Evolutionary conservation across 1,140 invertebrate genomes (phyloP), one percentile per base, ranked within the genome.

Genomic region (Atta cephalotes): DNA sequence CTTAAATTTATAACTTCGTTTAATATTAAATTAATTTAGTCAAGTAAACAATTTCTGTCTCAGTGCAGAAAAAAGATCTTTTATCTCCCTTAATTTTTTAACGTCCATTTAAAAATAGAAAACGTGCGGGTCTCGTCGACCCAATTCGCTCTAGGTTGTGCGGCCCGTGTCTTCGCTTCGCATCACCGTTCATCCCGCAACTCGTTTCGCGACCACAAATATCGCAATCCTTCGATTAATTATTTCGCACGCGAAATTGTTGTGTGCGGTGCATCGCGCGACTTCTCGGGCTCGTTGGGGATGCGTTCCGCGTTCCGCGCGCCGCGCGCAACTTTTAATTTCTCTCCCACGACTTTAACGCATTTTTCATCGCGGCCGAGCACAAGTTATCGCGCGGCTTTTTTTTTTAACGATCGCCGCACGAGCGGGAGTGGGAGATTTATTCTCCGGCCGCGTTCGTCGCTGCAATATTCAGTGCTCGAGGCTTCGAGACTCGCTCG

Each of bases 381-480:
- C 79, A 10, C 56, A 62, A 74, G 80, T 74, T 84, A 84, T 74
- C 80, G 80, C 80, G 80, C 25, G 70, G 39, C 31, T 63, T 82
- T 68, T 35, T 35, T 49, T 70, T 39, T 63, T 58, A 81, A 70
- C 79, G 78, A 80, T 81, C 65, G 65, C 39, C 14, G 18, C 77
- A 56, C 21, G 45, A 51, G 72, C 58, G 56, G 28, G 45, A 72
- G 72, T 58, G 56, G 28, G 45, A 72, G 80, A 84, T 84, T 84
- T 84, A 84, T 84, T 74, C 56, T 68, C 56, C 56, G 65, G 5
- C 49, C 56, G 31, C 28, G 49, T 28, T 84, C 28, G 39, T 31
- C 70, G 68, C 80, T 84, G 80, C 80, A 84, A 84, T 84, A 84
- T 84, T 84, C 80, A 84, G 70, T 14, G 68, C 66, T 31, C 35